Percentiles rank a stretch among this genome's conserved stretches.
Conservation (phyloP, 1,140 invertebrate species). For the Dryas iulia region DNA sequence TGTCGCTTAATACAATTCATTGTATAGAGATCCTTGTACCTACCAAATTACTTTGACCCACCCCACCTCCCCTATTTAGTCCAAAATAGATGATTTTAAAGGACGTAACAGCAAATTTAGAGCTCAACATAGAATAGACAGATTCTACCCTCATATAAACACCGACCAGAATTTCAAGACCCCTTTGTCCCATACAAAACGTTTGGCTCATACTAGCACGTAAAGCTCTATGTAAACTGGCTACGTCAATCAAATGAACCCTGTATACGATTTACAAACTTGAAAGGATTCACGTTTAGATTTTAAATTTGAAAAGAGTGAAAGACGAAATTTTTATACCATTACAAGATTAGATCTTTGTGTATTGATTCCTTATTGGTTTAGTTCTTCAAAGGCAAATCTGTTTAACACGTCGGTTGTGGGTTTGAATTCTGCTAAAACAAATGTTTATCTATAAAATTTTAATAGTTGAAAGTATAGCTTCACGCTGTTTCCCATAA, state of each 20-base stretch:
- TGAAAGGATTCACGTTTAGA: conserved; percentile 55
- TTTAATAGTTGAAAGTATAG: too few species aligned
- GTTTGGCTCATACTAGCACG: conserved; percentile 17
- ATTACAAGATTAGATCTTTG: conserved; percentile 3
- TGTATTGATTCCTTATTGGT: neutral
- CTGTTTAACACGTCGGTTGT: too few species aligned
- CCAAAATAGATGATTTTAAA: conserved; percentile 23
- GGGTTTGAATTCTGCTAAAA: too few species aligned
- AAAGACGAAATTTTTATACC: conserved; percentile 1
- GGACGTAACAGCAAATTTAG: conserved; percentile 23
- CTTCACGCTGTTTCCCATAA: too few species aligned
- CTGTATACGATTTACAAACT: conserved; percentile 55
- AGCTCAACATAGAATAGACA: conserved; percentile 42
- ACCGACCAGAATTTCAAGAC: conserved; percentile 41
- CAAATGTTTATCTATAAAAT: too few species aligned
- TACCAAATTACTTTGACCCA: conserved; percentile 39
- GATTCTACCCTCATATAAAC: conserved; percentile 46
- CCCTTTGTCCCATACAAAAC: conserved; percentile 28
- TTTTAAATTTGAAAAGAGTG: conserved; percentile 29
- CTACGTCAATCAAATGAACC: conserved; percentile 54
- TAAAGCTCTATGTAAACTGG: conserved; percentile 42
- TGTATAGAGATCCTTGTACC: conserved; percentile 60
- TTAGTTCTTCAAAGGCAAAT: too few species aligned
- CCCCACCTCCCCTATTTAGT: conserved; percentile 28
- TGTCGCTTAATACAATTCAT: conserved; percentile 75